A percentile compares a stretch with the other conserved stretches of the same genome.
phyloP scores from a whole-genome alignment of 2,797 vertebrate species.

The Neoniphon sammara region DNA sequence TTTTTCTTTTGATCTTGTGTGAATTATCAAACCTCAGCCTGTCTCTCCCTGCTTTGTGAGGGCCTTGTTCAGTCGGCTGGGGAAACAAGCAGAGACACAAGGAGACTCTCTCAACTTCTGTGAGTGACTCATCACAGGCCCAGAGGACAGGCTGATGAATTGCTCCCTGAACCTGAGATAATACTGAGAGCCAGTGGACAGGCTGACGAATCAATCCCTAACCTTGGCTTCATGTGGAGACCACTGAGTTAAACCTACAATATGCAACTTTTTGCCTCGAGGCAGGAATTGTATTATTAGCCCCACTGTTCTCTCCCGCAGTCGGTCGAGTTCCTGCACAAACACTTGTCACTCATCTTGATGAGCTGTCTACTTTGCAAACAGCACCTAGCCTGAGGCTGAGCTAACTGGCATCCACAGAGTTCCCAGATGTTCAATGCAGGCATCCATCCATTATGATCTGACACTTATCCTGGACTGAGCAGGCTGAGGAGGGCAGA shows the following conservation, averaged over 20 bases:
- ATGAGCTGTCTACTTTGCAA: no score
- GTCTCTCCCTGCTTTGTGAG: background rate
- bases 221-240: constrained; percentile 5
- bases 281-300: constrained; percentile 3
- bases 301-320: background rate
- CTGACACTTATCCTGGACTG: no score
- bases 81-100: background rate
- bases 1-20: constrained; percentile 12
- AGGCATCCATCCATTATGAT: no score
- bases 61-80: constrained; percentile 10
- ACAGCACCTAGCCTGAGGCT: no score
- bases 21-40: background rate
- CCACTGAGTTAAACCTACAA: background rate
- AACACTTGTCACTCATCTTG: no score
- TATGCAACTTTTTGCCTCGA: background rate
- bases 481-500: no score
- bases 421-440: no score
- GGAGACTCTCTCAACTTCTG: constrained; percentile 1
- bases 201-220: constrained; percentile 9
- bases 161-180: constrained; percentile 2
- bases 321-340: background rate
- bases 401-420: no score
- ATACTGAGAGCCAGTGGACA: constrained; percentile 1
- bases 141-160: constrained; percentile 9
- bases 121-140: constrained; percentile 16